These are phyloP conservation scores for Cepaea nemoralis DNA, from an alignment of 1,140 invertebrate species.

Conservation along the genomic window DNA sequence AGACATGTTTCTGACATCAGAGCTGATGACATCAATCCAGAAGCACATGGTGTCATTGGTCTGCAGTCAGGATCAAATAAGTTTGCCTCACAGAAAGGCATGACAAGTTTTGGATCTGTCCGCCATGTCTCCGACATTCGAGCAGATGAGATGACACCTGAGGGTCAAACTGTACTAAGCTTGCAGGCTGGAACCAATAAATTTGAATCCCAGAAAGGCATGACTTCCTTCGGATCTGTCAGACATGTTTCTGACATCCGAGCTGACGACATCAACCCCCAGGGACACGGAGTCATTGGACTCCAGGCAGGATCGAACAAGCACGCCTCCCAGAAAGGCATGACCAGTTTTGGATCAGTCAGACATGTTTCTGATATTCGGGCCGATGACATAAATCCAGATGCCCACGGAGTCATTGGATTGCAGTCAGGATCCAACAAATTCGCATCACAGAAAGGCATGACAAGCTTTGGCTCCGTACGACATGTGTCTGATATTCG, in stretches of 20 bases:
- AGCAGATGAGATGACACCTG: neutral
- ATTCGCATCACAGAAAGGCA: neutral
- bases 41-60: neutral
- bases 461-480: neutral
- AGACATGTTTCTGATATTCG: neutral
- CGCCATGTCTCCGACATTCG: neutral
- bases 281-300: neutral
- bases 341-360: slow-evolving; percentile 1
- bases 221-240: neutral
- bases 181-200: neutral
- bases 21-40: neutral
- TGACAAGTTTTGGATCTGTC: neutral
- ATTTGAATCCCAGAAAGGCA: neutral
- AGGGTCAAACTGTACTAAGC: neutral
- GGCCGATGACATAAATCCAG: neutral
- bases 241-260: neutral
- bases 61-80: neutral
- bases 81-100: neutral
- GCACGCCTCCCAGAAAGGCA: neutral
- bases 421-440: neutral
- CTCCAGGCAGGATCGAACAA: neutral
- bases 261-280: neutral
- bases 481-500: slow-evolving; percentile 1
- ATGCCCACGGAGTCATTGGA: neutral
- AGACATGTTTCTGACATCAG: neutral